Conservation (phyloP, 2,888 invertebrate species). For the Protonemura montana region DNA sequence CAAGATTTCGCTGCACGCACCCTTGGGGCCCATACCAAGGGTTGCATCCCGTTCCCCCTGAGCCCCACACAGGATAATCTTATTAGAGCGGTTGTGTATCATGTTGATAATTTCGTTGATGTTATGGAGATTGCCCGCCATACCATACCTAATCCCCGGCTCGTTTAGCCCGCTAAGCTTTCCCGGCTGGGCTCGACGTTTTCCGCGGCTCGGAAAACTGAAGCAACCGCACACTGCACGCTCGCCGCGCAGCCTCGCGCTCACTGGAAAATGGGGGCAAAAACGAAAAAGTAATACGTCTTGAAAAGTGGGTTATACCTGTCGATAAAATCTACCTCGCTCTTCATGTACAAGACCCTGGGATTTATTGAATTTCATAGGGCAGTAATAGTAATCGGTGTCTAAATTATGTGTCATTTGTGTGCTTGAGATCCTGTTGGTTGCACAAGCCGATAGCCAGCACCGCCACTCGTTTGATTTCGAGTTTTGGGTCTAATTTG, state of each 20-base stretch:
- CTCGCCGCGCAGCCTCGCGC: background rate
- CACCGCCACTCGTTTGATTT: too few species aligned
- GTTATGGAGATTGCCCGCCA: conserved; percentile 4
- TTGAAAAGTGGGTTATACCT: background rate
- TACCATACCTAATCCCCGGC: background rate
- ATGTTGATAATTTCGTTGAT: conserved; percentile 12
- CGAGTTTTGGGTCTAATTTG: too few species aligned
- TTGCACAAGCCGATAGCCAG: too few species aligned
- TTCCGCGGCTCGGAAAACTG: background rate
- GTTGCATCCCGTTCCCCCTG: background rate
- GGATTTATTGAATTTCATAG: background rate
- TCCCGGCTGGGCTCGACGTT: background rate
- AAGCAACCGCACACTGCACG: background rate
- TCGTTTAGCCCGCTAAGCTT: conserved; percentile 12
- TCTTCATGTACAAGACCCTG: background rate
- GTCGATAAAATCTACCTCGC: background rate
- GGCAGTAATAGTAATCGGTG: background rate
- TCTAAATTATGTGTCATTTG: background rate
- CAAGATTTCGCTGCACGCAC: background rate
- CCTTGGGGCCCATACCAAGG: background rate
- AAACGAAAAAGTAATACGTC: background rate
- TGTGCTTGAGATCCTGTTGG: too few species aligned
- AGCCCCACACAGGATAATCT: background rate
- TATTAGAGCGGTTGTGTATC: conserved; percentile 12
- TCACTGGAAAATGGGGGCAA: background rate